These are phyloP conservation scores for Lepus oiostolus DNA, from an alignment of 2,797 vertebrate species.

Conservation along the genomic window DNA sequence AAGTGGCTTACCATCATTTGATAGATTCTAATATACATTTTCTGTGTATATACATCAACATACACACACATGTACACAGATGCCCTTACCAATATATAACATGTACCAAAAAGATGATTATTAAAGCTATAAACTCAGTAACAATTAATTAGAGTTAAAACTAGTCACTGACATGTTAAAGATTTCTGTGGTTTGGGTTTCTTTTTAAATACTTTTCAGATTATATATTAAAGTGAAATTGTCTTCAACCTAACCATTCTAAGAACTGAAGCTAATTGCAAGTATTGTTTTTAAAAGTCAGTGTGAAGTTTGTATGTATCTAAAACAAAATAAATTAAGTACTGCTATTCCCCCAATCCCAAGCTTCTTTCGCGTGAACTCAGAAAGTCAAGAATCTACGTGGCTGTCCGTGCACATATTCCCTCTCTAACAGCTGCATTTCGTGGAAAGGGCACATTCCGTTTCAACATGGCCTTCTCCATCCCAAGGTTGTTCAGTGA, in stretches of 20 bases:
- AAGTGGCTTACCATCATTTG: slow-evolving; percentile 42
- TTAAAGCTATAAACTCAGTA: slow-evolving; percentile 48
- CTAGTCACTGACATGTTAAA: slow-evolving; percentile 52
- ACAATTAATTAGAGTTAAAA: slow-evolving; percentile 48
- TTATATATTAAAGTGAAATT: slow-evolving; percentile 69
- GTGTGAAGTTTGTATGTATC: slow-evolving; percentile 17
- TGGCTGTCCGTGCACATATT: neutral
- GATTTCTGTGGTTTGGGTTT: neutral
- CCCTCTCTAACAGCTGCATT: neutral
- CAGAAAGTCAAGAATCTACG: slow-evolving; percentile 1
- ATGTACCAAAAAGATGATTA: slow-evolving; percentile 39
- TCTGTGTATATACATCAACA: neutral
- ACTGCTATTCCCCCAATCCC: neutral
- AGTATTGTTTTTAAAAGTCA: neutral
- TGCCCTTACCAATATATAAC: neutral
- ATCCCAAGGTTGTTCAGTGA: neutral
- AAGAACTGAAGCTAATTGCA: slow-evolving; percentile 64
- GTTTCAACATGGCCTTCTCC: slow-evolving; percentile 31
- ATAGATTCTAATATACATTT: slow-evolving; percentile 5
- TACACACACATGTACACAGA: neutral
- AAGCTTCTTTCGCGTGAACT: neutral
- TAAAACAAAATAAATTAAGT: slow-evolving; percentile 54
- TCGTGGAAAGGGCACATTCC: slow-evolving; percentile 5
- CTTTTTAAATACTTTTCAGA: neutral
- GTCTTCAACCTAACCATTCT: slow-evolving; percentile 53